A percentile compares a stretch with the other conserved stretches of the same genome.
These are phyloP conservation scores for Lates calcarifer DNA, from an alignment of 2,113 vertebrate species.

Conservation along the genomic window DNA sequence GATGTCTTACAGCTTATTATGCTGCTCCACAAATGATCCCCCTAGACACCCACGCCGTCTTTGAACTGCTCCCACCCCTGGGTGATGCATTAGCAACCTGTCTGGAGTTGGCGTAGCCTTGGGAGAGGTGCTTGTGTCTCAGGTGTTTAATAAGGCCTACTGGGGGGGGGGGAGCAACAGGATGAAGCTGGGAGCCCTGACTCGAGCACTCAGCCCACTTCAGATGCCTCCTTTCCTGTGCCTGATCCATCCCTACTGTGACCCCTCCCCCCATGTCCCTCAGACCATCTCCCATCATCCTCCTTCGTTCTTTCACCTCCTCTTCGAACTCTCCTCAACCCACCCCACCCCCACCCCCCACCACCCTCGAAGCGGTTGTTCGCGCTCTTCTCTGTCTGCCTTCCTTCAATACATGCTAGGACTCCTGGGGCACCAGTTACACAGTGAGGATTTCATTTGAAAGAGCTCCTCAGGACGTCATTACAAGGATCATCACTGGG, in stretches of 20 bases:
- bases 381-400: constrained; percentile 57
- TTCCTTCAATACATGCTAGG: constrained; percentile 77
- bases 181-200: constrained; percentile 83
- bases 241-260: constrained; percentile 25
- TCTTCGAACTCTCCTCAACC: constrained; percentile 21
- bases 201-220: constrained; percentile 58
- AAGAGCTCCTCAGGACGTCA: constrained; percentile 77
- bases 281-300: constrained; percentile 56
- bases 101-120: constrained; percentile 51
- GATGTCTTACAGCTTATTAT: constrained; percentile 72
- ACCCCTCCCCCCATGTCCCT: constrained; percentile 29
- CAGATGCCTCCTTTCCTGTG: constrained; percentile 14
- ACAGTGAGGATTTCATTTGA: constrained; percentile 70
- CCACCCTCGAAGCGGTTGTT: constrained; percentile 74
- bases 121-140: constrained; percentile 56
- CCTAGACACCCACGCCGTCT: constrained; percentile 59
- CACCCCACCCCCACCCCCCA: constrained; percentile 39
- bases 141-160: constrained; percentile 79
- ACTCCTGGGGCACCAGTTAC: constrained; percentile 75
- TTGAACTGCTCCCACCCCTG: constrained; percentile 66
- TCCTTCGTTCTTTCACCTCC: constrained; percentile 19
- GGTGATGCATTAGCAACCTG: constrained; percentile 66
- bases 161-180: constrained; percentile 74
- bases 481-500: constrained; percentile 76
- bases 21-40: constrained; percentile 62